These are phyloP conservation scores for Lepus townsendii DNA, from an alignment of 2,797 vertebrate genomes.

Conservation along the genomic window DNA sequence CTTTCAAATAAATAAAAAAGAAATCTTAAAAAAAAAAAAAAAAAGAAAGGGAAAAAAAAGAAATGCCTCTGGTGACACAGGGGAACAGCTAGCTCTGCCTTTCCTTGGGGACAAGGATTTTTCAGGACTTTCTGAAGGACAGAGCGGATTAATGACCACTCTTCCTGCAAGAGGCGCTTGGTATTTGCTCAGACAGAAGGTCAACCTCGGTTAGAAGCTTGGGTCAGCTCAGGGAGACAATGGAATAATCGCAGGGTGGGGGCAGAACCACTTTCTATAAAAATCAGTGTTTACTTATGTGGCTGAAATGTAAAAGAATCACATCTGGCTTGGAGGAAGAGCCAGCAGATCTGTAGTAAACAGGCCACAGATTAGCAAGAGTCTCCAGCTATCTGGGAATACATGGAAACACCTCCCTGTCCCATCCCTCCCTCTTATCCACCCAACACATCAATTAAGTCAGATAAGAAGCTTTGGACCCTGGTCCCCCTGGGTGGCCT, in stretches of 20 bases:
- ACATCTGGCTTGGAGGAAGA: background rate
- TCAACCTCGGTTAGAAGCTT: background rate
- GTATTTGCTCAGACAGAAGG: background rate
- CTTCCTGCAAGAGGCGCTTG: background rate
- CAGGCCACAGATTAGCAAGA: background rate
- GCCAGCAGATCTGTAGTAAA: background rate
- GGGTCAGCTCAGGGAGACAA: background rate
- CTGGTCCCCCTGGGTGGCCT: fast-evolving
- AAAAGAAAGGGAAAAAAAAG: too few species aligned
- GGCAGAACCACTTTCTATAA: background rate
- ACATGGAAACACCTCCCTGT: background rate
- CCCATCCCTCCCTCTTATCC: background rate
- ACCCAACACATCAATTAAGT: too few species aligned
- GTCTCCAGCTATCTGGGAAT: background rate
- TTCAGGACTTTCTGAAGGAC: background rate
- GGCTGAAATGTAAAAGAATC: background rate
- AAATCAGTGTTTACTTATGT: constrained; percentile 12
- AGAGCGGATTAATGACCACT: background rate
- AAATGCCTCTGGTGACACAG: too few species aligned
- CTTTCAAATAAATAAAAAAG: too few species aligned
- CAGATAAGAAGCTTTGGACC: background rate
- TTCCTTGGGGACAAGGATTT: background rate
- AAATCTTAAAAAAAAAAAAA: too few species aligned
- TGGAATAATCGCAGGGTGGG: background rate
- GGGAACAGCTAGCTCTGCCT: too few species aligned